Evolutionary conservation across 2,113 vertebrate species (phyloP), one percentile per base, ranked within the genome.

Genomic region (Mystacornis crossleyi): DNA sequence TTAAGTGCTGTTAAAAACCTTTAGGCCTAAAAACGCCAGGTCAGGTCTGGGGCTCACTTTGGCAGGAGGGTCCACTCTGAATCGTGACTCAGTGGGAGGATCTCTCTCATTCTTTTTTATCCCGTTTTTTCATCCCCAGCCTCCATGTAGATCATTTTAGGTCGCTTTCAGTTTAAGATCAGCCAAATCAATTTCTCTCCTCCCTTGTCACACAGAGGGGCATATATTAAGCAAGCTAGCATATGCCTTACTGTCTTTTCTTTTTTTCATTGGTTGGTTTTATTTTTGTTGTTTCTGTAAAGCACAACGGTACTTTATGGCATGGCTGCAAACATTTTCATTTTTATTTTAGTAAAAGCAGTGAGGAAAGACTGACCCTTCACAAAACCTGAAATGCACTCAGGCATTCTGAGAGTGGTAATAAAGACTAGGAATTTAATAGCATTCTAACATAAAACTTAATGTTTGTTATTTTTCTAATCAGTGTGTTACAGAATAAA

Each of bases 401-500:
- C 31, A 61, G 70, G 40, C 20, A 77, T 86, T 65, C 93, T 96
- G 64, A 96, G 81, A 95, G 72, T 80, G 67, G 67, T 78, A 95
- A 95, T 93, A 94, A 96, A 97, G 95, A 97, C 89, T 53, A 90
- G 65, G 80, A 87, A 97, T 97, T 96, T 93, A 97, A 97, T 50
- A 97, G 69, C 74, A 92, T 94, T 90, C 93, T 81, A 94, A 83
- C 89, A 96, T 84, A 97, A 90, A 97, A 89, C 80, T 93, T 90
- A 80, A 91, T 85, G 85, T 50, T 86, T 67, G 60, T 62, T 95
- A 60, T 92, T 97, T 55, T 95, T 88, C 84, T 69, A 60, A 90
- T 94, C 95, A 95, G 94, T 89, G 89, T 53, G 71, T 94, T 67
- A 92, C 94, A 97, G 93, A 96, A 71, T 77, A 93, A 94, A 89